Conservation (phyloP, 2,113 vertebrate species). For the Scophthalmus maximus region DNA sequence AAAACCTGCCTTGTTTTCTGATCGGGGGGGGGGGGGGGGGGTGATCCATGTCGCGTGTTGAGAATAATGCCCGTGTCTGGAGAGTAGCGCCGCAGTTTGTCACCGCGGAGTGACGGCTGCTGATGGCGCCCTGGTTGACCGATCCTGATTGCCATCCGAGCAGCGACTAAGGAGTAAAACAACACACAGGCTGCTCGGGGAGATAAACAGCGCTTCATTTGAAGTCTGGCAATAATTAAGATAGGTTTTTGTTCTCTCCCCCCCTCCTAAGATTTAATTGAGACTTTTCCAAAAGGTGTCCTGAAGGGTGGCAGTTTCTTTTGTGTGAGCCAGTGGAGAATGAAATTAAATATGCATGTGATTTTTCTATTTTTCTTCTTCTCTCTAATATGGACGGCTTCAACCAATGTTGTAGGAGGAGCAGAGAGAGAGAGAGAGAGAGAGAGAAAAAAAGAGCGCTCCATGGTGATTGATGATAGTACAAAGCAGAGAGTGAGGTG, state of each 20-base stretch:
- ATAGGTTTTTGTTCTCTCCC: constrained; percentile 14
- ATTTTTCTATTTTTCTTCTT: constrained; percentile 44
- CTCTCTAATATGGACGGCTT: constrained; percentile 46
- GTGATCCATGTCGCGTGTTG: constrained; percentile 39
- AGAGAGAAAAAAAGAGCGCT: constrained; percentile 24
- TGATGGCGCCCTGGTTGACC: constrained; percentile 70
- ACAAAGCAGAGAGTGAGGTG: constrained; percentile 76
- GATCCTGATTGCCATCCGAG: constrained; percentile 71
- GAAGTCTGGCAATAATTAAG: constrained; percentile 73
- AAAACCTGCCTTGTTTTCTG: constrained; percentile 74
- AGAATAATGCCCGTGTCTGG: constrained; percentile 60
- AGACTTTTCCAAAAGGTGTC: constrained; percentile 74
- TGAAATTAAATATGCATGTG: constrained; percentile 84
- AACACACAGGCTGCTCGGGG: constrained; percentile 60
- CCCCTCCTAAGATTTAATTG: constrained; percentile 72
- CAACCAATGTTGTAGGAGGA: constrained; percentile 59
- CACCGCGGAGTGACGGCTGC: constrained; percentile 68
- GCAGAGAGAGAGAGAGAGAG: too few species aligned
- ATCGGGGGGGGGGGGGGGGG: constrained; percentile 29
- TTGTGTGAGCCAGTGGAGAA: constrained; percentile 81
- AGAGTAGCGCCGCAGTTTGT: constrained; percentile 59
- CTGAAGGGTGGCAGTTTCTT: constrained; percentile 75
- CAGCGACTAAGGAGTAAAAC: constrained; percentile 70
- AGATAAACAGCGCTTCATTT: constrained; percentile 80
- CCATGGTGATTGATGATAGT: constrained; percentile 79